Evolutionary conservation across 2,797 vertebrate genomes (phyloP).

Genomic region (Neosalanx taihuensis): DNA sequence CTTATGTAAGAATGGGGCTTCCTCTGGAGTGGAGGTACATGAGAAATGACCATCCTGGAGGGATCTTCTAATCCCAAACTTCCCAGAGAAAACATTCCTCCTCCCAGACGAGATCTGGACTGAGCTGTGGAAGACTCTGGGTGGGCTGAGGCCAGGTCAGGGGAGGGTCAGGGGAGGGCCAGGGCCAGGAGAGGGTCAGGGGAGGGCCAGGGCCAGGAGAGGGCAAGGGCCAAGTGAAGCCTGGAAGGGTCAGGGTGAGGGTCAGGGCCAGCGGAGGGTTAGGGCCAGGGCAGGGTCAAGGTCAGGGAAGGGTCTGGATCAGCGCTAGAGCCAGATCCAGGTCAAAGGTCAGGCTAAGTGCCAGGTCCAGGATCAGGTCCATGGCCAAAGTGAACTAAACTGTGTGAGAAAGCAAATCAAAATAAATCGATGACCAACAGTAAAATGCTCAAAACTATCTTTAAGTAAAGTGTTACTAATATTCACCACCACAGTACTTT

Average conservation of each 20-base stretch:
- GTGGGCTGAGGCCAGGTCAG: background rate
- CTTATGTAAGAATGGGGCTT: conserved; percentile 53
- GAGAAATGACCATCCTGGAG: conserved; percentile 63
- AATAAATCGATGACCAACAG: background rate
- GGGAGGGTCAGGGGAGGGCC: background rate
- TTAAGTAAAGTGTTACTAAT: conserved; percentile 1
- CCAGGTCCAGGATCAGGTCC: background rate
- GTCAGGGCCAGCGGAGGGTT: background rate
- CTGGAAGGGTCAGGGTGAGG: background rate
- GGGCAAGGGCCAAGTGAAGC: no score
- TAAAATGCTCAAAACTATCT: background rate
- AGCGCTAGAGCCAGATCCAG: background rate
- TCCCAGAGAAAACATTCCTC: conserved; percentile 72
- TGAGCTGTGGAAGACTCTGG: conserved; percentile 37
- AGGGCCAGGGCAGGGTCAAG: background rate
- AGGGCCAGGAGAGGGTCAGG: background rate
- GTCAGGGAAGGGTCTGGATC: no score
- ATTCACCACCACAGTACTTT: conserved; percentile 25
- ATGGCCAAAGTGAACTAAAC: conserved; percentile 28
- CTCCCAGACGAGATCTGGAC: conserved; percentile 57
- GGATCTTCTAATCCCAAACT: conserved; percentile 65
- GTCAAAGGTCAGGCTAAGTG: background rate
- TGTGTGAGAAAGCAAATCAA: background rate
- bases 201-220: no score
- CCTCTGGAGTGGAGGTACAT: conserved; percentile 53